Percentiles rank a stretch among this genome's conserved stretches.
Conservation (phyloP, 2,797 vertebrate species). For the Discoglossus pictus region DNA sequence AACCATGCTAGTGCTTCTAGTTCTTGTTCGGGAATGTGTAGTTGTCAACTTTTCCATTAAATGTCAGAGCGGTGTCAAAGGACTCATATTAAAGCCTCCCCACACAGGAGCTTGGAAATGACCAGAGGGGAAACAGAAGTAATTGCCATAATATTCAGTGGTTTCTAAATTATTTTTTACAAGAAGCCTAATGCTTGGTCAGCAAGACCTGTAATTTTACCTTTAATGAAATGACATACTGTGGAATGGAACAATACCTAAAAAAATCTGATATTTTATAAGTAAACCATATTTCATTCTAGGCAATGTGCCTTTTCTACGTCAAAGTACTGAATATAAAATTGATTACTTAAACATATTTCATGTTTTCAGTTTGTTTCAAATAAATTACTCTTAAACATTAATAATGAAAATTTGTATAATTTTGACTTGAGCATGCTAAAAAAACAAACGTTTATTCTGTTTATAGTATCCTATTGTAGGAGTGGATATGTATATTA, state of each 20-base stretch:
- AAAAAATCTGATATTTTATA: background rate
- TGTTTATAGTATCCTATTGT: too few species aligned
- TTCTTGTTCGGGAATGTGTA: conserved; percentile 24
- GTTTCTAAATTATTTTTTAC: conserved; percentile 15
- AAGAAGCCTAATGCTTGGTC: conserved; percentile 19
- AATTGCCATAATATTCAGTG: conserved; percentile 24
- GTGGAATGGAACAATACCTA: background rate
- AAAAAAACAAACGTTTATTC: too few species aligned
- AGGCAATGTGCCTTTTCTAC: too few species aligned
- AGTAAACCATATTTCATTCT: too few species aligned
- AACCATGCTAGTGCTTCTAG: background rate
- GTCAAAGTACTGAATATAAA: too few species aligned
- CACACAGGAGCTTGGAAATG: conserved; percentile 10
- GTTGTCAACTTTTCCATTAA: conserved; percentile 40
- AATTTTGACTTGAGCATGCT: too few species aligned
- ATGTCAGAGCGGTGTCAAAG: conserved; percentile 32
- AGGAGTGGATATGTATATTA: too few species aligned
- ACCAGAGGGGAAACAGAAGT: conserved; percentile 27
- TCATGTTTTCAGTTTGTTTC: too few species aligned
- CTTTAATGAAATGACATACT: conserved; percentile 36
- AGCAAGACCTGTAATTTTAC: conserved; percentile 37
- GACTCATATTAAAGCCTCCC: conserved; percentile 24
- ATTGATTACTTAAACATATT: too few species aligned
- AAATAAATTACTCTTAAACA: too few species aligned
- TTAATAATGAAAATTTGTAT: too few species aligned